These are phyloP conservation scores for Lophura nycthemera DNA, from an alignment of 2,113 vertebrate genomes.

Conservation along the genomic window DNA sequence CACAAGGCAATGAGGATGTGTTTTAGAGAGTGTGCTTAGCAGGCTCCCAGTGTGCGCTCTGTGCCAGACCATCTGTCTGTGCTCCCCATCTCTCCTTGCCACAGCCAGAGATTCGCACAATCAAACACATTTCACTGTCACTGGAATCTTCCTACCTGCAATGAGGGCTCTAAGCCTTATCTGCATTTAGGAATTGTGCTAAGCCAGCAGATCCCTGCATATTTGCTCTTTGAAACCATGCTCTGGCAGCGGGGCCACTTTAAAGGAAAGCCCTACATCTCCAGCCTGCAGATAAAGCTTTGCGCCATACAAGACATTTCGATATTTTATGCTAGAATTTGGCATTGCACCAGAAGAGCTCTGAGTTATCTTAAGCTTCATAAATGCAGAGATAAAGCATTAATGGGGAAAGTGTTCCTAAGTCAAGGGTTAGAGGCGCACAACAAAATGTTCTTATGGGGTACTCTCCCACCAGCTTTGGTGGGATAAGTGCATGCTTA, in stretches of 20 bases:
- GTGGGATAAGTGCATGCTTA: slow-evolving; percentile 3
- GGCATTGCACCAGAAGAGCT: slow-evolving; percentile 50
- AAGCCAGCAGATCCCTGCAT: slow-evolving; percentile 42
- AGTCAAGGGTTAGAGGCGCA: neutral
- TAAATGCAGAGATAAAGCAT: slow-evolving; percentile 58
- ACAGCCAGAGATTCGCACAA: slow-evolving; percentile 56
- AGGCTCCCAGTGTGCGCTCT: neutral
- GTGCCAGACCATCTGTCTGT: slow-evolving; percentile 54
- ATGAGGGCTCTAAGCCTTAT: slow-evolving; percentile 52
- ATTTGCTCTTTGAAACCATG: slow-evolving; percentile 48
- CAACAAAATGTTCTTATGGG: slow-evolving; percentile 1
- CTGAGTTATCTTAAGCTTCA: slow-evolving; percentile 68
- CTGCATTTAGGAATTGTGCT: slow-evolving; percentile 55
- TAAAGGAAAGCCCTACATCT: slow-evolving; percentile 52
- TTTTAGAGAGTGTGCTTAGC: neutral
- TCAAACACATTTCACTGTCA: slow-evolving; percentile 25
- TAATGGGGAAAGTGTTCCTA: slow-evolving; percentile 37
- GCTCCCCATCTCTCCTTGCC: slow-evolving; percentile 29
- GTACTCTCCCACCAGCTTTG: neutral
- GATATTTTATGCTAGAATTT: slow-evolving; percentile 56
- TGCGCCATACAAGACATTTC: slow-evolving; percentile 16
- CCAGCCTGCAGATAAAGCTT: slow-evolving; percentile 67
- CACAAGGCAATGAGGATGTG: neutral
- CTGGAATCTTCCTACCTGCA: slow-evolving; percentile 65
- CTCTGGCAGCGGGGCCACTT: slow-evolving; percentile 40